Conservation (phyloP, 2,797 vertebrate species). For the Semaprochilodus insignis region DNA sequence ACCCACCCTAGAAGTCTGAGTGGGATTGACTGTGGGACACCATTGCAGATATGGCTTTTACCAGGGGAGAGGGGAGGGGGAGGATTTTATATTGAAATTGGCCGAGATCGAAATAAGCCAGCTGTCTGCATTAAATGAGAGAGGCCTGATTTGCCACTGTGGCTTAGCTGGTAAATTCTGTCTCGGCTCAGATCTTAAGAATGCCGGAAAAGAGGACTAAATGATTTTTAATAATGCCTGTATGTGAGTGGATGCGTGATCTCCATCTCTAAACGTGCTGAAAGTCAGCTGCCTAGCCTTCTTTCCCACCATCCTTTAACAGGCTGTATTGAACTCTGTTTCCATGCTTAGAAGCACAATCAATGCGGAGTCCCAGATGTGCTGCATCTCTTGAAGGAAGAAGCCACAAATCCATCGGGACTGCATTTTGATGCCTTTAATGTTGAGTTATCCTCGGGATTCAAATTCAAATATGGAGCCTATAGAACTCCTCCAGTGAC, state of each 20-base stretch:
- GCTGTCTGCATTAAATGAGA: not conserved
- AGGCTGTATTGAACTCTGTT: not conserved
- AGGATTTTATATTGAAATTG: not conserved
- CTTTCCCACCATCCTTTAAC: not conserved
- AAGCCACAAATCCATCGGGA: not conserved
- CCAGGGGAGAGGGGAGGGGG: not conserved
- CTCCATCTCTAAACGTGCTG: not conserved
- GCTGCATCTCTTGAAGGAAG: not conserved
- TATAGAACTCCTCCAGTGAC: not conserved
- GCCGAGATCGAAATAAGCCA: not conserved
- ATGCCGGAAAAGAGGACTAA: not conserved
- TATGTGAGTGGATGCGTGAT: not conserved
- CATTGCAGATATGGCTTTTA: not conserved
- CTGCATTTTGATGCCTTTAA: constrained; percentile 1
- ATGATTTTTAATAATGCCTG: not conserved
- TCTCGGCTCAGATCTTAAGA: not conserved
- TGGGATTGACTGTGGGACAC: not conserved
- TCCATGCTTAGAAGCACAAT: not conserved
- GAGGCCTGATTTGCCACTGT: not conserved
- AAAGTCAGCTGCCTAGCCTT: not conserved
- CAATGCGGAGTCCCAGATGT: constrained; percentile 1
- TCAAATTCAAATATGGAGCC: not conserved
- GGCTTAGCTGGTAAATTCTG: not conserved
- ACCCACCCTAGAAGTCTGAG: constrained; percentile 1
- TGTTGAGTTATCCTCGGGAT: not conserved